Conservation (phyloP, 2,888 invertebrate genomes). For the Phengaris arion region DNA sequence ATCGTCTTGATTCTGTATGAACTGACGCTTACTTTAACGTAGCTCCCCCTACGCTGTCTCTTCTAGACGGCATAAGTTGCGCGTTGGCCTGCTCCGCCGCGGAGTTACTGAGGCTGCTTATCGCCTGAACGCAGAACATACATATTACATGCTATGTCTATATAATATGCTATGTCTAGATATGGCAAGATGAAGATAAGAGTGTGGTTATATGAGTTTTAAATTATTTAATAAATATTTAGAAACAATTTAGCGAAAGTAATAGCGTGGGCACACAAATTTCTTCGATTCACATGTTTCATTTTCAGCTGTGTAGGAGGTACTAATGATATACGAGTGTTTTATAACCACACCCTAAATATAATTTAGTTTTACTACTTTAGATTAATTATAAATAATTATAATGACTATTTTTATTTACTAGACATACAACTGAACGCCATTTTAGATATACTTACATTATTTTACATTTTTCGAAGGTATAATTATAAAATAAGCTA, state of each 20-base stretch:
- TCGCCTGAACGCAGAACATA: constrained; percentile 77
- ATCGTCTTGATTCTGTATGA: too few relatives aligned
- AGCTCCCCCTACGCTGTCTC: constrained; percentile 82
- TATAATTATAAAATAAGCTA: too few relatives aligned
- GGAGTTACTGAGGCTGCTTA: constrained; percentile 87
- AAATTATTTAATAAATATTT: too few relatives aligned
- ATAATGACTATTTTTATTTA: neutral
- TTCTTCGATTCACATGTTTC: too few relatives aligned
- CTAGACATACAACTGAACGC: neutral
- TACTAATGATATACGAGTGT: neutral
- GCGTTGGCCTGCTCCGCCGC: constrained; percentile 77
- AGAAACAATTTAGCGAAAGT: too few relatives aligned
- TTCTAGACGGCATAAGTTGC: constrained; percentile 82
- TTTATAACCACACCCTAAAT: neutral
- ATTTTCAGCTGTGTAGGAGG: too few relatives aligned
- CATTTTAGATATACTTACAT: neutral
- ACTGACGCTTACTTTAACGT: constrained; percentile 71
- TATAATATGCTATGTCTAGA: too few relatives aligned
- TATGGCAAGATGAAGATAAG: neutral
- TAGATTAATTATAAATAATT: neutral
- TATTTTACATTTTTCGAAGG: neutral
- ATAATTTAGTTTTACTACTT: neutral
- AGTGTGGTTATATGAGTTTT: neutral
- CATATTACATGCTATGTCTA: too few relatives aligned
- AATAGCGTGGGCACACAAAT: too few relatives aligned